Evolutionary conservation across 2,888 invertebrate genomes (phyloP).

Genomic region (Carpatolechia fugitivella): DNA sequence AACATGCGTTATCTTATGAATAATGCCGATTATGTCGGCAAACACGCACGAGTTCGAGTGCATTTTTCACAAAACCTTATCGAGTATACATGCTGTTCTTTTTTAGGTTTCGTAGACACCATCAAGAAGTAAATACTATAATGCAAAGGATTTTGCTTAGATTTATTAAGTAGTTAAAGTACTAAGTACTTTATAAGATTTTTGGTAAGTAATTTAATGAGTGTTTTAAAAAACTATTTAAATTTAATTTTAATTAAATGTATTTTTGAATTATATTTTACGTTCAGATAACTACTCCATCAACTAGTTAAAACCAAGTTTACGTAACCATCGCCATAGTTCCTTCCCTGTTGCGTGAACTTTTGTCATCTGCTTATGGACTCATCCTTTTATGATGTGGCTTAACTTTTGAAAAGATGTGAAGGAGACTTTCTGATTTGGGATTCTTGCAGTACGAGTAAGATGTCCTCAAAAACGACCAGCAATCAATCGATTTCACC

Average conservation of each 20-base stretch:
- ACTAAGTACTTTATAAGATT: too few relatives aligned
- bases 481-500: constrained; percentile 22
- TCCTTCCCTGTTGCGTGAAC: neutral
- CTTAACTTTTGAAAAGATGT: neutral
- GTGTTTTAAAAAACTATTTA: too few relatives aligned
- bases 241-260: too few relatives aligned
- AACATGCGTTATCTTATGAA: constrained; percentile 78
- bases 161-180: too few relatives aligned
- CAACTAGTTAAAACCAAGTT: too few relatives aligned
- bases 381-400: neutral
- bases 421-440: neutral
- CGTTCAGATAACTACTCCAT: neutral
- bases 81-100: constrained; percentile 55
- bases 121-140: too few relatives aligned
- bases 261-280: too few relatives aligned
- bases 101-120: neutral
- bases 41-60: constrained; percentile 65
- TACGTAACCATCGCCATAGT: constrained; percentile 1
- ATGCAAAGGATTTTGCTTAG: too few relatives aligned
- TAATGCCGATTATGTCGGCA: constrained; percentile 76
- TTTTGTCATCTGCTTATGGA: constrained; percentile 1
- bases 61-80: constrained; percentile 69
- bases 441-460: neutral
- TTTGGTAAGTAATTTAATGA: too few relatives aligned
- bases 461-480: neutral